Evolutionary conservation across 2,888 invertebrate species (phyloP).

Genomic region (Drosophila emarginata): DNA sequence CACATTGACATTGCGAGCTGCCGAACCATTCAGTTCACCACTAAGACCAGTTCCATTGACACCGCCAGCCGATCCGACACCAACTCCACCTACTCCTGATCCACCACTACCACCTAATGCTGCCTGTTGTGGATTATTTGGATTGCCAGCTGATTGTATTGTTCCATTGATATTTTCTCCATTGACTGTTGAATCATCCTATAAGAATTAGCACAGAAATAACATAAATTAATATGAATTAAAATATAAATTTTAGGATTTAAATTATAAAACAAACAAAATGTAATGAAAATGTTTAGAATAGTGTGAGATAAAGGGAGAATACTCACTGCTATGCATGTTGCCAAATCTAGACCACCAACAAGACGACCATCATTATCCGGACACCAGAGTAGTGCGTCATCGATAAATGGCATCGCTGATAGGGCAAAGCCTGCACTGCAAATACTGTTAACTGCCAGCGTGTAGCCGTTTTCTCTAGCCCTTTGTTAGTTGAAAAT

Average conservation of each 20-base stretch:
- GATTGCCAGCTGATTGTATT: slow-evolving; percentile 49
- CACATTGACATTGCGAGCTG: slow-evolving; percentile 75
- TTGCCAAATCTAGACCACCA: slow-evolving; percentile 87
- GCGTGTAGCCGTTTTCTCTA: slow-evolving; percentile 77
- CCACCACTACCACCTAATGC: slow-evolving; percentile 7
- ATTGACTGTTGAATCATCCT: slow-evolving; percentile 71
- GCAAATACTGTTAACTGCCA: slow-evolving; percentile 82
- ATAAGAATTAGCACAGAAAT: slow-evolving; percentile 1
- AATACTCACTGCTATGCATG: slow-evolving; percentile 90
- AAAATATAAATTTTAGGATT: too few species aligned
- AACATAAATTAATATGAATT: too few species aligned
- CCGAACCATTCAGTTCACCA: slow-evolving; percentile 52
- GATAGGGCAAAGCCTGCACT: slow-evolving; percentile 83
- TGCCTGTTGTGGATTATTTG: slow-evolving; percentile 33
- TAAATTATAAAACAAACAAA: too few species aligned
- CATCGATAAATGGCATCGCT: slow-evolving; percentile 98
- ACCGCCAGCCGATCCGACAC: slow-evolving; percentile 8
- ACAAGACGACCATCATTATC: slow-evolving; percentile 98
- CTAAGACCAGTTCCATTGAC: neutral
- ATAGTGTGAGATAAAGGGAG: too few species aligned
- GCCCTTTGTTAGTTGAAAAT: slow-evolving; percentile 50
- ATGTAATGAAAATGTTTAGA: too few species aligned
- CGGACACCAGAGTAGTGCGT: slow-evolving; percentile 96
- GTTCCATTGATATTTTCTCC: slow-evolving; percentile 63
- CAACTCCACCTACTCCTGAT: neutral